Conservation (phyloP, 2,888 invertebrate species). For the Macropis europaea region DNA sequence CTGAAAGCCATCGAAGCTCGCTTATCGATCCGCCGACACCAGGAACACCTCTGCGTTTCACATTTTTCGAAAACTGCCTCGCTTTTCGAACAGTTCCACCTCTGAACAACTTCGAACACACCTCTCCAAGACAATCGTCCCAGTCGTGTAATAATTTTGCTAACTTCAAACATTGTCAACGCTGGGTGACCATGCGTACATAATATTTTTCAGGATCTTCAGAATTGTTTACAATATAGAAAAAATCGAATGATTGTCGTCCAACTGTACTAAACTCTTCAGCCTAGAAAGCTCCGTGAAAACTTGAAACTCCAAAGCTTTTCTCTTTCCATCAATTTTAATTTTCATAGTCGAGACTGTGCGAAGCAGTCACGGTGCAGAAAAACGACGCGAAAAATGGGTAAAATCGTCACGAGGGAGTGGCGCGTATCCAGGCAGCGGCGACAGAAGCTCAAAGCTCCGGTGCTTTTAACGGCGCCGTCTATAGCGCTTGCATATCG, state of each 20-base stretch:
- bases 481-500: slow-evolving; percentile 66
- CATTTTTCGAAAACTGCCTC: slow-evolving; percentile 33
- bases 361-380: no score
- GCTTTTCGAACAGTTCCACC: slow-evolving; percentile 3
- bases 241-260: no score
- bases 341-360: not conserved
- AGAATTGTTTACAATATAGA: no score
- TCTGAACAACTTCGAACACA: not conserved
- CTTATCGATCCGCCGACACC: slow-evolving; percentile 40
- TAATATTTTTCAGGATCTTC: no score
- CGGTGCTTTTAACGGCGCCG: slow-evolving; percentile 48
- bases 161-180: no score
- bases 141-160: no score
- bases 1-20: slow-evolving; percentile 39
- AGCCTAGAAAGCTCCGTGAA: not conserved
- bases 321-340: not conserved
- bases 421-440: slow-evolving; percentile 2
- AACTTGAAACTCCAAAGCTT: no score
- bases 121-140: no score
- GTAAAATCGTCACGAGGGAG: slow-evolving; percentile 6
- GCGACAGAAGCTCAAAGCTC: slow-evolving; percentile 35
- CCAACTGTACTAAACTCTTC: not conserved
- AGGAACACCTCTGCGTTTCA: slow-evolving; percentile 11
- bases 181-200: no score
- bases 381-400: slow-evolving; percentile 36